Evolutionary conservation across 2,113 vertebrate genomes (phyloP).

Genomic region (Heliornis fulica): DNA sequence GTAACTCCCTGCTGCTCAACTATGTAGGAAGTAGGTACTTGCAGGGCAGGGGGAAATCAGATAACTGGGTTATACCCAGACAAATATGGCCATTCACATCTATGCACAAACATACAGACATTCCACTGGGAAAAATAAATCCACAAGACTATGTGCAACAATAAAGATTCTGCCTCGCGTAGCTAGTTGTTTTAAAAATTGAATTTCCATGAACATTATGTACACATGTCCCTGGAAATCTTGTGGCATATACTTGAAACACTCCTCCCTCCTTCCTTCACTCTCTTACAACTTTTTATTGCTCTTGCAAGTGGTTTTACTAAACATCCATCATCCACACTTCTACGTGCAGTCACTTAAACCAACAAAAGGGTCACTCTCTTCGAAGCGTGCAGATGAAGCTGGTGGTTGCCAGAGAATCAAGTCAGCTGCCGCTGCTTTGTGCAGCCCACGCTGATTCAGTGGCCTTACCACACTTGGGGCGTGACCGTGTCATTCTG

Average conservation of each 20-base stretch:
- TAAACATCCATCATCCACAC: background rate
- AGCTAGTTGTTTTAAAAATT: background rate
- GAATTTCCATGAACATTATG: background rate
- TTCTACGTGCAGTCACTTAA: background rate
- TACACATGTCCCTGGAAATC: background rate
- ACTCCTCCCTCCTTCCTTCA: background rate
- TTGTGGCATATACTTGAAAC: background rate
- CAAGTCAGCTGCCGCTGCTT: background rate
- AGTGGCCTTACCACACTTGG: slow-evolving; percentile 80
- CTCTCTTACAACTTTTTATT: background rate
- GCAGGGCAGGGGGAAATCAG: background rate
- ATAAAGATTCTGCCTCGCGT: background rate
- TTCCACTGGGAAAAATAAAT: background rate
- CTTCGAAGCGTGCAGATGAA: background rate
- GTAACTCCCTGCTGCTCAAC: background rate
- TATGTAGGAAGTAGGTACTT: background rate
- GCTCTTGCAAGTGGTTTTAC: background rate
- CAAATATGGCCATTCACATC: background rate
- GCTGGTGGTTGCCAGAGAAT: background rate
- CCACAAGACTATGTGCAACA: accelerated
- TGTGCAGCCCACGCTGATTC: background rate
- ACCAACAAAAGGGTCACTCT: background rate
- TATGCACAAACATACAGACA: background rate
- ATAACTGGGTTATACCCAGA: background rate
- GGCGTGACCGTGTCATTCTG: slow-evolving; percentile 85